Evolutionary conservation across 1,140 invertebrate species (phyloP).

Genomic region (Drosophila navojoa): DNA sequence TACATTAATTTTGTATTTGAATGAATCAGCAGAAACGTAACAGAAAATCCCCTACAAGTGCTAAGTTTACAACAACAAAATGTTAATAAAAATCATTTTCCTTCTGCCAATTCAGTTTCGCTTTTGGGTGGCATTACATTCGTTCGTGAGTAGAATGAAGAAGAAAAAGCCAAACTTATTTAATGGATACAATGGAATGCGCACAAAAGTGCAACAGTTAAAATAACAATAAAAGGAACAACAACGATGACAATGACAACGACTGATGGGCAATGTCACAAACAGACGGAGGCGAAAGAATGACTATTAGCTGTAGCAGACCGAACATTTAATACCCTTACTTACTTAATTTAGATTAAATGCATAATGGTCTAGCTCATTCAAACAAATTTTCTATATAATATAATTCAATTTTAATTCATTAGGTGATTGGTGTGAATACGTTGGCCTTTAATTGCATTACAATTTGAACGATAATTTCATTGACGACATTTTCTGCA

Average conservation of each 20-base stretch:
- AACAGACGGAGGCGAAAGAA: constrained; percentile 35
- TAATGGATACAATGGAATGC: constrained; percentile 14
- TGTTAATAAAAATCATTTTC: constrained; percentile 18
- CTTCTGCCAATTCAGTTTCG: constrained; percentile 15
- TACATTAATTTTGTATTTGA: not conserved
- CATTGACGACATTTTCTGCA: too few relatives aligned
- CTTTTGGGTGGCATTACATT: constrained; percentile 32
- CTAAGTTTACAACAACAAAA: not conserved
- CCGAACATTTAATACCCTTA: not conserved
- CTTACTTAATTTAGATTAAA: too few relatives aligned
- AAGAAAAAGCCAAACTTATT: constrained; percentile 5
- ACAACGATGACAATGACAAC: constrained; percentile 34
- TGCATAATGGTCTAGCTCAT: too few relatives aligned
- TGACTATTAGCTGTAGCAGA: too few relatives aligned
- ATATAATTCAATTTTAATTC: too few relatives aligned
- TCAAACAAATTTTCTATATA: too few relatives aligned
- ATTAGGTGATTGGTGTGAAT: too few relatives aligned
- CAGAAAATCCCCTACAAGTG: not conserved
- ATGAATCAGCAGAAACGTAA: not conserved
- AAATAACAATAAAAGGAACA: constrained; percentile 35
- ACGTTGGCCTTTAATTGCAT: too few relatives aligned
- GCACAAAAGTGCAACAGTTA: constrained; percentile 66
- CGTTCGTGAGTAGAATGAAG: constrained; percentile 27
- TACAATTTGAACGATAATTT: too few relatives aligned
- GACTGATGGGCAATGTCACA: constrained; percentile 39